phyloP scores from a whole-genome alignment of 2,113 vertebrate species.

The Xenus cinereus region DNA sequence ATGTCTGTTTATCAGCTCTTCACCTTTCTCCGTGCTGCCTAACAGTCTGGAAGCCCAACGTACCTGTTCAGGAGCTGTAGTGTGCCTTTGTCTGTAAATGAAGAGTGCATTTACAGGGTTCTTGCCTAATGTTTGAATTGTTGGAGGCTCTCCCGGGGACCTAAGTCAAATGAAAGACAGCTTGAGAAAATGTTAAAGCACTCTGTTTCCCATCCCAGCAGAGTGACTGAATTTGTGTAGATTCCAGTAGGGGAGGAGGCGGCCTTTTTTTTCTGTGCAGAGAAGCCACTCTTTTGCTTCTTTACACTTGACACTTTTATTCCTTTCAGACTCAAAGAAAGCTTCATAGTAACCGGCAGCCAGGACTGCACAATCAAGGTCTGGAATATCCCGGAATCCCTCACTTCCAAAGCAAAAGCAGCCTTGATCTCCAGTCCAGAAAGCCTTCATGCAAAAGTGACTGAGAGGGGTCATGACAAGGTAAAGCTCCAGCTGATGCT shows the following conservation, averaged over 20 bases:
- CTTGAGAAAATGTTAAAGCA: not conserved
- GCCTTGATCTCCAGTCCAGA: not conserved
- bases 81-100: not conserved
- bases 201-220: not conserved
- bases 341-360: too few species aligned
- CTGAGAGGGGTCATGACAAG: slow-evolving; percentile 89
- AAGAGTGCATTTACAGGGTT: not conserved
- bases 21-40: not conserved
- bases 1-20: not conserved
- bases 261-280: not conserved
- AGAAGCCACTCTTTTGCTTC: not conserved
- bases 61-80: not conserved
- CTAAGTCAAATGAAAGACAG: not conserved
- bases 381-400: slow-evolving; percentile 1
- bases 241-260: not conserved
- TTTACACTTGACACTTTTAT: too few species aligned
- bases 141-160: not conserved
- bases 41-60: not conserved
- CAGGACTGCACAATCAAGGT: too few species aligned
- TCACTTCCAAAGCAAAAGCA: slow-evolving; percentile 39
- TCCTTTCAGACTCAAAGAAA: too few species aligned
- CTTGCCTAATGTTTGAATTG: not conserved
- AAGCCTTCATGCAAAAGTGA: slow-evolving; percentile 75
- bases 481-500: slow-evolving; percentile 33
- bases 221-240: not conserved